These are phyloP conservation scores for Andrena chrysosceles DNA, from an alignment of 2,888 invertebrate genomes.

Conservation along the genomic window DNA sequence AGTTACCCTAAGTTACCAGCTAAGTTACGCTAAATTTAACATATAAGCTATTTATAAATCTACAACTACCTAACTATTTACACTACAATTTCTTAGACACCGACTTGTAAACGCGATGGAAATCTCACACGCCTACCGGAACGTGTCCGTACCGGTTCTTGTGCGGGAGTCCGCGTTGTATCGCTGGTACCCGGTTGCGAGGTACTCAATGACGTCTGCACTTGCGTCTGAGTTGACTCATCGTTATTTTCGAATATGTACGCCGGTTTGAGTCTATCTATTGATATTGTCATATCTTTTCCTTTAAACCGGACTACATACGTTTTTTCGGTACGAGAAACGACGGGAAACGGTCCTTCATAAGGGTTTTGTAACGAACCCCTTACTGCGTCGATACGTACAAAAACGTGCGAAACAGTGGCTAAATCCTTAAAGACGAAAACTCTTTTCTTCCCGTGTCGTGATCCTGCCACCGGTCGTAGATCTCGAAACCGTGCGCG, in stretches of 20 bases:
- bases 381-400: constrained; percentile 36
- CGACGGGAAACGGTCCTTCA: constrained; percentile 8
- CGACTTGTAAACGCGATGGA: not conserved
- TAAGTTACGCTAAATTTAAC: too few relatives aligned
- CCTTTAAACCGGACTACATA: constrained; percentile 2
- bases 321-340: not conserved
- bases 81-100: not conserved
- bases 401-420: constrained; percentile 46
- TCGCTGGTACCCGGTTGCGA: not conserved
- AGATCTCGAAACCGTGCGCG: not conserved
- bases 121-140: not conserved
- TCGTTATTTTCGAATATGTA: not conserved
- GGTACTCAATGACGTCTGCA: not conserved
- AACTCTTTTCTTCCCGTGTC: constrained; percentile 18
- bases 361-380: constrained; percentile 45
- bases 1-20: too few relatives aligned
- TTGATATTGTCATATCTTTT: not conserved
- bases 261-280: constrained; percentile 3
- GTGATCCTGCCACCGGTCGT: constrained; percentile 23
- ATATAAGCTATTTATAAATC: too few relatives aligned
- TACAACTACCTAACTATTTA: too few relatives aligned
- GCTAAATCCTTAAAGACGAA: constrained; percentile 53
- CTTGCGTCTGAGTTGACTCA: not conserved
- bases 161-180: not conserved
- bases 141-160: not conserved